A percentile compares a stretch with the other conserved stretches of the same genome.
These are phyloP conservation scores for Centropyge bicolor DNA, from an alignment of 2,797 vertebrate genomes.

Conservation along the genomic window DNA sequence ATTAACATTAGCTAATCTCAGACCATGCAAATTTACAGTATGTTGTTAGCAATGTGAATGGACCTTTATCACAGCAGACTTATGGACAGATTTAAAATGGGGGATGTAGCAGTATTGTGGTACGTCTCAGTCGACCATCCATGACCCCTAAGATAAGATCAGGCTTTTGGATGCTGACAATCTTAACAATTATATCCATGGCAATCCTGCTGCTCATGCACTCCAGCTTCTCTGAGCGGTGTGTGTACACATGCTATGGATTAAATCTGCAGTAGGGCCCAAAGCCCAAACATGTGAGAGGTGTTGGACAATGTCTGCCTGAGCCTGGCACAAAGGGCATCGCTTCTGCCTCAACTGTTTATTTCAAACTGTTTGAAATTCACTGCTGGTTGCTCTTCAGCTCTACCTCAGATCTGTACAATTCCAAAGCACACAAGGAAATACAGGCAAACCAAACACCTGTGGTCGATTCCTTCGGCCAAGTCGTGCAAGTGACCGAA, in stretches of 20 bases:
- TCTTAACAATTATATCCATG: background rate
- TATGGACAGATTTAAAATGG: too few species aligned
- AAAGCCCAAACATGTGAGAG: constrained; percentile 71
- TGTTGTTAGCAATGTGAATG: too few species aligned
- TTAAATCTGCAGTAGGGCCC: constrained; percentile 51
- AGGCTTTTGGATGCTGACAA: background rate
- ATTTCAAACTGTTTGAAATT: constrained; percentile 42
- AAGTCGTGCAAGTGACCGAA: constrained; percentile 17
- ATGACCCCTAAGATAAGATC: constrained; percentile 2
- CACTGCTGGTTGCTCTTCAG: constrained; percentile 10
- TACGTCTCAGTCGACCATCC: background rate
- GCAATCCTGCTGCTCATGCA: constrained; percentile 20
- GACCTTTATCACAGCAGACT: too few species aligned
- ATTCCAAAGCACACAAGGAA: constrained; percentile 12
- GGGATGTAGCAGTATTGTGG: background rate
- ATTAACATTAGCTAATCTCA: background rate
- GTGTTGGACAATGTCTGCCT: constrained; percentile 51
- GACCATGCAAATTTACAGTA: too few species aligned
- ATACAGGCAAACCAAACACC: constrained; percentile 31
- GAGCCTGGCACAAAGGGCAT: constrained; percentile 51
- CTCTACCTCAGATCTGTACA: constrained; percentile 10
- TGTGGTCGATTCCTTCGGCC: constrained; percentile 17
- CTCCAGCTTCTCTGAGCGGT: constrained; percentile 11
- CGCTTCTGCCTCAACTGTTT: constrained; percentile 46
- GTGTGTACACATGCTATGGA: constrained; percentile 53